Base-by-base conservation (phyloP, 1,140 invertebrate genomes). In the Lordiphosa stackelbergi region DNA sequence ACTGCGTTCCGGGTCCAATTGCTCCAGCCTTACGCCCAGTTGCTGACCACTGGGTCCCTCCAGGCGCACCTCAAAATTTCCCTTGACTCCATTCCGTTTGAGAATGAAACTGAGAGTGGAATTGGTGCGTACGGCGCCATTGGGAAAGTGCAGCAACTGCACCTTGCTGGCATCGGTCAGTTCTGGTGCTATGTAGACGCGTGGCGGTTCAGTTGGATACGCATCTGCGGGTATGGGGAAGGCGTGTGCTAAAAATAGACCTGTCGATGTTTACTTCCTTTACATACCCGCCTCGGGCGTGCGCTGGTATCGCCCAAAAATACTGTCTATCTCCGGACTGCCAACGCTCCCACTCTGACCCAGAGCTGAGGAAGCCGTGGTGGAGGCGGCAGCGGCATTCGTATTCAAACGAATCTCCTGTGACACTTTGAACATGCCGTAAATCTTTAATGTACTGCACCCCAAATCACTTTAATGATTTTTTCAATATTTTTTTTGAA, bases 1-100 rank as follows among this genome's bases (percentile, higher is more conserved):
- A 62, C 93, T 93, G 56, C 92, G 91, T 87, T 96, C 95, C 36
- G 93, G 90, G 87, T 97, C 95, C 69, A 97, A 92, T 35, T 64
- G 71, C 5, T 53, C 40, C 35, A 93, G 91, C 70, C 52, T 59
- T 24, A 86, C 68, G 6, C 60, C 16, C 2, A 46, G 53, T 7
- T 63, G 60, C n/a, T 68, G 69, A 3, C 84, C 84, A 10, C 68
- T 75, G 19, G 85, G 85, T 41, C 52, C 69, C 62, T 87, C 85
- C 0, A 87, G 45, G 8, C 84, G 69, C 28, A 86, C 79, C 54
- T 87, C 85, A 36, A 87, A 87, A 28, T 87, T 87, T 1, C 85
- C 85, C 51, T 85, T 85, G 3, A 86, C 85, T 7, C 85, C 85
- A 56, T 87, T 86, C 2, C 85, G 61, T 35, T 73, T 85, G 11